Conservation (phyloP, 2,888 invertebrate species). For the Megamerina dolium region DNA sequence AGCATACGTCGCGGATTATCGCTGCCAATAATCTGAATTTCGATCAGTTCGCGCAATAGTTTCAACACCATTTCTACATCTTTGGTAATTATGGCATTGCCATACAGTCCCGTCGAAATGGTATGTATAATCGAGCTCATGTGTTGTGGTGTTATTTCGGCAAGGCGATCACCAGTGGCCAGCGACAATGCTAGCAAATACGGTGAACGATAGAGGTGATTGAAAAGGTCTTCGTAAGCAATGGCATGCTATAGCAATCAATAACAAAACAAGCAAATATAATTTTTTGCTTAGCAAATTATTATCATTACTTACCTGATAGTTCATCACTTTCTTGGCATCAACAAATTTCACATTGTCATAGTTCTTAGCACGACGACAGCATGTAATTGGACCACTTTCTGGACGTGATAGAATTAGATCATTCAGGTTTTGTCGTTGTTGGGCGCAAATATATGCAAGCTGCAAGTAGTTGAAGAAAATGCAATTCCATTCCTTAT, state of each 20-base stretch:
- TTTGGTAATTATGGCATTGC: conserved; percentile 67
- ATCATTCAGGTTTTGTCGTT: conserved; percentile 72
- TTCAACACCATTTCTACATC: conserved; percentile 65
- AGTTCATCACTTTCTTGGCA: conserved; percentile 76
- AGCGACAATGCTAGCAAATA: conserved; percentile 65
- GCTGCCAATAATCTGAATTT: conserved; percentile 63
- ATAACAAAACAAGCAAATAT: neutral
- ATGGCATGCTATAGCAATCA: conserved; percentile 52
- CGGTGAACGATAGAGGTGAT: conserved; percentile 62
- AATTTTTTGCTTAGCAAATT: neutral
- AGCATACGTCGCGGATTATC: conserved; percentile 71
- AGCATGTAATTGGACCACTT: conserved; percentile 69
- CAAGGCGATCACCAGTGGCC: conserved; percentile 59
- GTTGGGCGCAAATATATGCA: conserved; percentile 84
- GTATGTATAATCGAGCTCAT: conserved; percentile 44
- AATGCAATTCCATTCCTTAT: conserved; percentile 4
- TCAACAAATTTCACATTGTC: conserved; percentile 67
- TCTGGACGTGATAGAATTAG: conserved; percentile 70
- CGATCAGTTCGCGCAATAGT: conserved; percentile 61
- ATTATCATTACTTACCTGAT: conserved; percentile 60
- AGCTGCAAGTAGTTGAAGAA: conserved; percentile 54
- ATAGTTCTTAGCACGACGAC: conserved; percentile 62
- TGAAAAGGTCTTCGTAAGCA: conserved; percentile 64
- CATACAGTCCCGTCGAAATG: conserved; percentile 61
- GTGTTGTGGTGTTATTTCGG: conserved; percentile 40